Evolutionary conservation across 1,140 invertebrate genomes (phyloP).

Genomic region (Drosophila cardini): DNA sequence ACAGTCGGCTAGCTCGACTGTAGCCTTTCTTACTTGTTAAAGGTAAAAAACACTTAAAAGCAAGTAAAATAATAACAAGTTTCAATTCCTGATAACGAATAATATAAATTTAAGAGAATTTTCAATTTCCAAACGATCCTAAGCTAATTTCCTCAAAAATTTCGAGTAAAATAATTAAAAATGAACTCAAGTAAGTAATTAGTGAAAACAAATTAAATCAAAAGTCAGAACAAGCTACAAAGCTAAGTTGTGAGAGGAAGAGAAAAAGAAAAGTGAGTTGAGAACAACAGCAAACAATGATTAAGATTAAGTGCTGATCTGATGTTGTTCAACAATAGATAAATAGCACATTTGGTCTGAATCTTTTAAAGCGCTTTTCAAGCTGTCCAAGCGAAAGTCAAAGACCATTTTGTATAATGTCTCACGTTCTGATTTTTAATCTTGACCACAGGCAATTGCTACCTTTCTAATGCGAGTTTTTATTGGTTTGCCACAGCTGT

Average conservation of each 20-base stretch:
- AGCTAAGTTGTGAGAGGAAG: background rate
- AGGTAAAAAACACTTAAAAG: too few relatives aligned
- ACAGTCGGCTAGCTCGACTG: too few relatives aligned
- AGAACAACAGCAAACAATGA: constrained; percentile 13
- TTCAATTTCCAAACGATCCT: too few relatives aligned
- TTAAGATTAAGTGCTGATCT: constrained; percentile 47
- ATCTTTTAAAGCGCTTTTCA: constrained; percentile 15
- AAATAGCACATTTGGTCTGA: constrained; percentile 28
- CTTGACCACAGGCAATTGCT: constrained; percentile 76
- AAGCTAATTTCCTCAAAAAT: too few relatives aligned
- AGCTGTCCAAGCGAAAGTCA: constrained; percentile 46
- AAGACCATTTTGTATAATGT: constrained; percentile 66
- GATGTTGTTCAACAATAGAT: constrained; percentile 34
- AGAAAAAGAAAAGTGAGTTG: background rate
- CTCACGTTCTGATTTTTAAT: constrained; percentile 80
- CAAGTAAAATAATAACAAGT: too few relatives aligned
- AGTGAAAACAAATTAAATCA: background rate
- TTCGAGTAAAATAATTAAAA: background rate
- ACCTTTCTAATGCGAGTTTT: constrained; percentile 80
- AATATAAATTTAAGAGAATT: too few relatives aligned
- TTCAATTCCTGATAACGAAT: too few relatives aligned
- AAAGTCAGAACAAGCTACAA: background rate
- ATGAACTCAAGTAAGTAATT: background rate
- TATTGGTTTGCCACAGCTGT: constrained; percentile 69
- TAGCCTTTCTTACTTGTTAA: too few relatives aligned